These are phyloP conservation scores for Drosophila leonis DNA, from an alignment of 2,888 invertebrate species.

Conservation along the genomic window DNA sequence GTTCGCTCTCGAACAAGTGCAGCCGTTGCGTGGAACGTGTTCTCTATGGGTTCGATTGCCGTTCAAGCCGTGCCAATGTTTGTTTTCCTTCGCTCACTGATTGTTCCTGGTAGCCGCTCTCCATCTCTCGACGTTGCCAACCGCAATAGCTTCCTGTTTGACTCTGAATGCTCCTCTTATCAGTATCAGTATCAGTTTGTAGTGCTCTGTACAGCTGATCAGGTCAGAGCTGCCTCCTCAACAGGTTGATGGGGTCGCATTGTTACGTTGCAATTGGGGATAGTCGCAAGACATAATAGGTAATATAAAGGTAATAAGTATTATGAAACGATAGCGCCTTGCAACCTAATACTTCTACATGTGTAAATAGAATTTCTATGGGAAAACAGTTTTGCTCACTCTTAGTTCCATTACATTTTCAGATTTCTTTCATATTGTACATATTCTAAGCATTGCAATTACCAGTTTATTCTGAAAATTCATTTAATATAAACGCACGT, in stretches of 20 bases:
- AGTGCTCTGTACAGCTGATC: conserved; percentile 34
- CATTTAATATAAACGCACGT: neutral
- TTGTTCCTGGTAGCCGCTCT: conserved; percentile 28
- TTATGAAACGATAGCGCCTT: neutral
- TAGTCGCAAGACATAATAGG: neutral
- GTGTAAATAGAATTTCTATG: neutral
- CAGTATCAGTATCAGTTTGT: conserved; percentile 63
- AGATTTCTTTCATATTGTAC: too few species aligned
- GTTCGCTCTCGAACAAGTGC: conserved; percentile 73
- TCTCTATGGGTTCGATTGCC: conserved; percentile 54
- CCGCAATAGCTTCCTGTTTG: conserved; percentile 63
- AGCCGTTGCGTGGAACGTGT: conserved; percentile 52
- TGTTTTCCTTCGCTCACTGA: conserved; percentile 20
- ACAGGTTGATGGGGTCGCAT: conserved; percentile 7
- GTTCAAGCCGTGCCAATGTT: conserved; percentile 20
- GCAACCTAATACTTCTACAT: too few species aligned
- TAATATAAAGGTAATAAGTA: neutral
- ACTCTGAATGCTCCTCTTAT: conserved; percentile 51
- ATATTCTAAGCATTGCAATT: neutral
- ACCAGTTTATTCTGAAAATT: neutral
- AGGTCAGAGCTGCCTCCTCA: conserved; percentile 27
- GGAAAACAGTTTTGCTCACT: neutral
- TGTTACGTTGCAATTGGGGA: neutral
- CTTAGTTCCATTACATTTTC: neutral
- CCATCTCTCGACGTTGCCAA: conserved; percentile 5